These are phyloP conservation scores for Eulemur macaco DNA, from an alignment of 2,113 vertebrate genomes.

Conservation along the genomic window DNA sequence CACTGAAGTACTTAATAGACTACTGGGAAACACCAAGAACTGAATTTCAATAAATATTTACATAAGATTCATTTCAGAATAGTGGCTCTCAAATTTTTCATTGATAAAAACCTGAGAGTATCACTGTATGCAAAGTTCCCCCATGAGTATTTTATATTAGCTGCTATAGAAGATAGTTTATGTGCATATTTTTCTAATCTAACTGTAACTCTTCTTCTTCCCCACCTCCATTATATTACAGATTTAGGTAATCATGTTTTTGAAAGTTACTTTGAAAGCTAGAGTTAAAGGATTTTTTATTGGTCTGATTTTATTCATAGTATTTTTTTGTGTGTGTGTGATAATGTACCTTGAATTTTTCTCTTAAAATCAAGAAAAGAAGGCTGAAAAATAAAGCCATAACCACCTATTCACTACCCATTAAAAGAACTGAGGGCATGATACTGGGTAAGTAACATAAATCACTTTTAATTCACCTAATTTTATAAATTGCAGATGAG, in stretches of 20 bases:
- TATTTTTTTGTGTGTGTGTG: background rate
- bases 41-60: background rate
- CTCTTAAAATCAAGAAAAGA: background rate
- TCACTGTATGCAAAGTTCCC: background rate
- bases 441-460: background rate
- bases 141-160: background rate
- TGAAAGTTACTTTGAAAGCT: background rate
- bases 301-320: background rate
- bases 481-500: background rate
- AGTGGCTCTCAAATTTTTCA: background rate
- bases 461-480: background rate
- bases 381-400: background rate
- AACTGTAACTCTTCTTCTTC: background rate
- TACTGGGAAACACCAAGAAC: background rate
- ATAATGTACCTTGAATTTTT: background rate
- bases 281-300: background rate
- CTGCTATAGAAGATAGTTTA: background rate
- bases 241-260: background rate
- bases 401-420: background rate
- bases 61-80: background rate
- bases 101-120: background rate
- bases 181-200: background rate
- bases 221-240: background rate
- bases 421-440: background rate
- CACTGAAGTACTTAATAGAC: background rate